A percentile compares a stretch with the other conserved stretches of the same genome.
These are phyloP conservation scores for Brachyptera risi DNA, from an alignment of 2,888 invertebrate genomes.

Conservation along the genomic window DNA sequence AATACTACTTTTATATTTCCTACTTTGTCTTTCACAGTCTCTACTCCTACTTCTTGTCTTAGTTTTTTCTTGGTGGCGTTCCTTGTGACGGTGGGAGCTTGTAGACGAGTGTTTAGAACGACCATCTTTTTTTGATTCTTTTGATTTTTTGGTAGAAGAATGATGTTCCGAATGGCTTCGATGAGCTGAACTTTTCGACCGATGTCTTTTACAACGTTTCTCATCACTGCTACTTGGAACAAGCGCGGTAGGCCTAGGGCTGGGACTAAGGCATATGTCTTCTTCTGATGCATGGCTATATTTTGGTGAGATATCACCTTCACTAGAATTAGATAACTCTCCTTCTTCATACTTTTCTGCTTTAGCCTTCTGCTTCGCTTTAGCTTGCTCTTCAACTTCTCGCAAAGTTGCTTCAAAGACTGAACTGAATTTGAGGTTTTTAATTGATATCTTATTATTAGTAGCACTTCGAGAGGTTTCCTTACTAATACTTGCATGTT, in stretches of 20 bases:
- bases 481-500: neutral
- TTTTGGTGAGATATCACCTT: neutral
- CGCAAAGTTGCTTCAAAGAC: conserved; percentile 63
- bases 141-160: neutral
- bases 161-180: neutral
- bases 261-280: neutral
- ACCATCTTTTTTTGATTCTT: neutral
- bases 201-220: neutral
- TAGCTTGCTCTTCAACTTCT: conserved; percentile 56
- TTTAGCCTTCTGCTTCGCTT: conserved; percentile 54
- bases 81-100: neutral
- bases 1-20: conserved; percentile 32
- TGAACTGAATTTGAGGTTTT: conserved; percentile 62
- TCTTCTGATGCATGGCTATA: neutral
- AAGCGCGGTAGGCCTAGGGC: no score
- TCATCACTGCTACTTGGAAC: neutral
- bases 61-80: neutral
- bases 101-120: neutral
- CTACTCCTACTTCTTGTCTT: neutral
- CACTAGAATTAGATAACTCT: conserved; percentile 49
- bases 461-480: neutral
- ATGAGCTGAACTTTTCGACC: neutral
- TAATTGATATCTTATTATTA: conserved; percentile 58
- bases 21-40: conserved; percentile 20
- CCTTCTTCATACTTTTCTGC: conserved; percentile 61